These are phyloP conservation scores for Lichenostomus cassidix DNA, from an alignment of 2,113 vertebrate genomes.

Conservation along the genomic window DNA sequence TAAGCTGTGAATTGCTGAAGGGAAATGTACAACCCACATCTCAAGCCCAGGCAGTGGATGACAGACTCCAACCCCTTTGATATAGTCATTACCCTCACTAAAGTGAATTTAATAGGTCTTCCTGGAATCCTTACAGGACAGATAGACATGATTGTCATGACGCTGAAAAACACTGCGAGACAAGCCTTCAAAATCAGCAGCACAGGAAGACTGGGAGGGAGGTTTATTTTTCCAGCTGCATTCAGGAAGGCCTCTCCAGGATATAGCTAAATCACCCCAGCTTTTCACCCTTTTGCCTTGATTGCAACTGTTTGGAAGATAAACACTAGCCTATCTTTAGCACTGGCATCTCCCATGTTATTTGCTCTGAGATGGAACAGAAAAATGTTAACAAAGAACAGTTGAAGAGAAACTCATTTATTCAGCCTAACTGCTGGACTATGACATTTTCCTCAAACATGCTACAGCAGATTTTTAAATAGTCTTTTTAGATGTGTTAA, in stretches of 20 bases:
- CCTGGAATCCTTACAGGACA: background rate
- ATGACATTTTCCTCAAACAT: background rate
- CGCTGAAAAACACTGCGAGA: background rate
- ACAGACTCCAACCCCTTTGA: background rate
- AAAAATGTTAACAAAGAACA: background rate
- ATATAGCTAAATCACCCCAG: background rate
- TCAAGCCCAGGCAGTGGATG: background rate
- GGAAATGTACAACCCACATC: background rate
- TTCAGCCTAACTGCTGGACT: background rate
- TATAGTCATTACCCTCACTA: background rate
- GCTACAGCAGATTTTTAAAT: background rate
- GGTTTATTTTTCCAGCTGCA: background rate
- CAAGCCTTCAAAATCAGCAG: background rate
- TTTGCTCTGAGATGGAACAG: background rate
- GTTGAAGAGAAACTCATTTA: background rate
- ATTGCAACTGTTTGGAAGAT: background rate
- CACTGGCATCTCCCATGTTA: background rate
- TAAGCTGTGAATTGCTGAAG: background rate
- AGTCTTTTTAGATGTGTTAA: background rate
- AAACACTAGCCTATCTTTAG: background rate
- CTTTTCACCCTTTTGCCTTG: background rate
- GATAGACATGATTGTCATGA: rapidly evolving
- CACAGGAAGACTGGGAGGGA: background rate
- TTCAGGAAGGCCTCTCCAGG: background rate
- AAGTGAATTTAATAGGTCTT: background rate